These are phyloP conservation scores for Scomberomorus guttatus DNA, from an alignment of 2,797 vertebrate genomes.

Conservation along the genomic window DNA sequence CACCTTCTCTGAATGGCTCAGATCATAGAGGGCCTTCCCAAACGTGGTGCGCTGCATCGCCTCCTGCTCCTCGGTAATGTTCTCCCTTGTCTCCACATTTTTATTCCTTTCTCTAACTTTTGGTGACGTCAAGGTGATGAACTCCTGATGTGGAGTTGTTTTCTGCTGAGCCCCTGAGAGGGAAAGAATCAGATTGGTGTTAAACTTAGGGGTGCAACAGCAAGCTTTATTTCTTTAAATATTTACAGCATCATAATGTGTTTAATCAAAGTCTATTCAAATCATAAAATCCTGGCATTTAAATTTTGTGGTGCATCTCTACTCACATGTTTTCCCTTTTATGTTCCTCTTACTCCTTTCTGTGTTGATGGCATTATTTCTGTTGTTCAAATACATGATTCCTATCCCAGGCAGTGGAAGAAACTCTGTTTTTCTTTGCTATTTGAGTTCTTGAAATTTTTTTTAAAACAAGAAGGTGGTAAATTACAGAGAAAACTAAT, in stretches of 20 bases:
- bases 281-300: background rate
- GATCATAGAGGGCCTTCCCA: slow-evolving; percentile 75
- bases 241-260: background rate
- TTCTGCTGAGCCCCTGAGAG: slow-evolving; percentile 62
- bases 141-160: slow-evolving; percentile 26
- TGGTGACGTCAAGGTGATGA: slow-evolving; percentile 8
- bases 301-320: background rate
- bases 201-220: background rate
- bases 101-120: slow-evolving; percentile 20
- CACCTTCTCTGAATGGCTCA: slow-evolving; percentile 76
- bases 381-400: slow-evolving; percentile 74
- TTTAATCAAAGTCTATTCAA: background rate
- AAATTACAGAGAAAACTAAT: slow-evolving; percentile 6
- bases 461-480: background rate
- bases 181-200: slow-evolving; percentile 1
- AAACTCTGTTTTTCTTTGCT: background rate
- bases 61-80: slow-evolving; percentile 29
- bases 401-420: too few species aligned
- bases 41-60: slow-evolving; percentile 55
- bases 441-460: slow-evolving; percentile 19
- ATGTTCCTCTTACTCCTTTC: slow-evolving; percentile 67
- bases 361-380: slow-evolving; percentile 43
- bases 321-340: slow-evolving; percentile 80
- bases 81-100: slow-evolving; percentile 33
- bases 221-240: background rate